Evolutionary conservation across 2,797 vertebrate species (phyloP), one percentile per base, ranked within the genome.

Genomic region (Meda fulgida): DNA sequence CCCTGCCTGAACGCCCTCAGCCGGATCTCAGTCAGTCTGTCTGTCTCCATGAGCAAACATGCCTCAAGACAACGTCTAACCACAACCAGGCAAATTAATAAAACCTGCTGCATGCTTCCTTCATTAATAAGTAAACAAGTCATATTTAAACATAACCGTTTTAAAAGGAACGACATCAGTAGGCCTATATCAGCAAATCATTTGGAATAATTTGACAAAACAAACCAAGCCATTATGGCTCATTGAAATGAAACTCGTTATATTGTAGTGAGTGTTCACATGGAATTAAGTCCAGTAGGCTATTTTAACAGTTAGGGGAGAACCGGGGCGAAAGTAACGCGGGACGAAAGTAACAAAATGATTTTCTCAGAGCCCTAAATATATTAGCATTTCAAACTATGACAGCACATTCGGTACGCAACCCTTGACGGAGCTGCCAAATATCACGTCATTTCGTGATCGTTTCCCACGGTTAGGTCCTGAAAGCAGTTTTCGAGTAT

Each of bases 1-100:
- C 77, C 71, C 36, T 51, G 51, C 66, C 66, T 79, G 51, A 48
- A 72, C 38, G 53, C 51, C 71, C 38, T 71, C 43, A 78, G 38
- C 72, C 71, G 26, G 77, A 85, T 75, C 77, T 79, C 79, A 69
- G 79, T 69, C 40, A 6, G 66, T 43, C 46, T 31, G 60, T 43
- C 51, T 76, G 43, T 65, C 26, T 79, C 8, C 43, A 21, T 43
- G 34, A 78, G 71, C 70, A 75, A 83, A 83, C 43, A 66, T 51
- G 70, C 71, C 29, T 76, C 9, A 10, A 77, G 71, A 81, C 66
- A 85, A 85, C 8, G 46, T 21, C 34, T 8, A 71, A 38, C 70
- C 70, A 55, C 78, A 58, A 70, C 34, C 48, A 46, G 46, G n/a
- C 63, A 36, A 58, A 55, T 34, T 3, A 40, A 38, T 14, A 77